Conservation (phyloP, 2,797 vertebrate species). For the Cryptoblepharus egeriae region DNA sequence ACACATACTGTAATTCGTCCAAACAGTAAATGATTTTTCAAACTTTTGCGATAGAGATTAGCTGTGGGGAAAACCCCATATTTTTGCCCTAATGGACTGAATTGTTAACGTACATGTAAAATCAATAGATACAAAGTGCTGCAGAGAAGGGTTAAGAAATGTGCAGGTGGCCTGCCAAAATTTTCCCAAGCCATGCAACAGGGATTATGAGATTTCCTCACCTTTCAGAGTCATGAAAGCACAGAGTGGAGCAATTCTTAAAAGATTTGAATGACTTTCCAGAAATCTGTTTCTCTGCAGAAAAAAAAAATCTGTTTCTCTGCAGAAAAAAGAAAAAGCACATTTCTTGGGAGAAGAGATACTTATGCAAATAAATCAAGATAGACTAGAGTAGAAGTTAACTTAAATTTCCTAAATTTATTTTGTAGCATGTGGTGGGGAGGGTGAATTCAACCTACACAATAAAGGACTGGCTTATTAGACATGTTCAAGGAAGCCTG, state of each 20-base stretch:
- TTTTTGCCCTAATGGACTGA: background rate
- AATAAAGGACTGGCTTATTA: conserved; percentile 55
- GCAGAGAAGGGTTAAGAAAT: background rate
- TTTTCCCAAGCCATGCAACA: background rate
- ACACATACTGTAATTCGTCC: background rate
- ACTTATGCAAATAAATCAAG: background rate
- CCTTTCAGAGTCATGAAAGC: background rate
- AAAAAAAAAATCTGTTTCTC: background rate
- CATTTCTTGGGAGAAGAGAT: background rate
- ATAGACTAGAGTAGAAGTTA: conserved; percentile 38
- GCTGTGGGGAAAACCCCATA: background rate
- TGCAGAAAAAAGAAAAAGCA: conserved; percentile 6
- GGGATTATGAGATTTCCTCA: background rate
- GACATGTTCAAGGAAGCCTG: conserved; percentile 58
- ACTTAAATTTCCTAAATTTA: conserved; percentile 11
- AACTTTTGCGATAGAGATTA: background rate
- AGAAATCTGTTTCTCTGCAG: conserved; percentile 3
- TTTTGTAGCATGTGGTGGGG: conserved; percentile 4
- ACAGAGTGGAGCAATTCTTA: background rate
- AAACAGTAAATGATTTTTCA: background rate
- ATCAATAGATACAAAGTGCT: background rate
- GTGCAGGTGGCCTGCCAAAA: background rate
- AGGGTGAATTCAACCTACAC: conserved; percentile 28
- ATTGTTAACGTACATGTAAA: background rate
- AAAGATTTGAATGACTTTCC: background rate